These are phyloP conservation scores for Syrrhaptes paradoxus DNA, from an alignment of 2,113 vertebrate genomes.

Conservation along the genomic window DNA sequence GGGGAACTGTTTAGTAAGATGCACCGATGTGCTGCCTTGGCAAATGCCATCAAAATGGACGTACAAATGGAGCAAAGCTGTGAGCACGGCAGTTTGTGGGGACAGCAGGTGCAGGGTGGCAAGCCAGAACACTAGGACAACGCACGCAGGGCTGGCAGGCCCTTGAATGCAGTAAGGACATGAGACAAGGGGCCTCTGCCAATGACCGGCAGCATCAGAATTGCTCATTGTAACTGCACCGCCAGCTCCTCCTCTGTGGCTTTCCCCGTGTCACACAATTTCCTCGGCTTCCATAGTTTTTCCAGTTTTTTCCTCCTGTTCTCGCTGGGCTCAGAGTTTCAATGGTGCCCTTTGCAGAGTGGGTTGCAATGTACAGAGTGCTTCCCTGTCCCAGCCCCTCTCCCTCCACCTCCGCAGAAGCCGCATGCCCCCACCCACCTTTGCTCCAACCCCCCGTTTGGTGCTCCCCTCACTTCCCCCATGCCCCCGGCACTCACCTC, in stretches of 20 bases:
- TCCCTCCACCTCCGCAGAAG: background rate
- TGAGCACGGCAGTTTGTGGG: fast-evolving
- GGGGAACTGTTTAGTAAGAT: background rate
- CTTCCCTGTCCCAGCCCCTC: background rate
- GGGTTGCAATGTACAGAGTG: background rate
- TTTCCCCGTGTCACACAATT: background rate
- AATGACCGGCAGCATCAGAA: background rate
- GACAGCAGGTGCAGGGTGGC: background rate
- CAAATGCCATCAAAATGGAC: background rate
- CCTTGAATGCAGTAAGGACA: fast-evolving
- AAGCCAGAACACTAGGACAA: background rate
- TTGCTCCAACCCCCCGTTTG: background rate
- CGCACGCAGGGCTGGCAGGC: fast-evolving
- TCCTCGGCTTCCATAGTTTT: background rate
- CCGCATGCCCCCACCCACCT: fast-evolving
- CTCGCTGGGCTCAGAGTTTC: background rate
- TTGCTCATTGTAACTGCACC: background rate
- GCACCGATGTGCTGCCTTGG: background rate
- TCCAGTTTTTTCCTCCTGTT: background rate
- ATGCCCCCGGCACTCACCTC: no score
- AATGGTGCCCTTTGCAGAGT: background rate
- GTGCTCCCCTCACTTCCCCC: no score
- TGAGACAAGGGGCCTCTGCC: fast-evolving
- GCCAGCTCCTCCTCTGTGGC: background rate
- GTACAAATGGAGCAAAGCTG: background rate